Conservation (phyloP, 1,140 invertebrate species). For the Drepana arcuata region DNA sequence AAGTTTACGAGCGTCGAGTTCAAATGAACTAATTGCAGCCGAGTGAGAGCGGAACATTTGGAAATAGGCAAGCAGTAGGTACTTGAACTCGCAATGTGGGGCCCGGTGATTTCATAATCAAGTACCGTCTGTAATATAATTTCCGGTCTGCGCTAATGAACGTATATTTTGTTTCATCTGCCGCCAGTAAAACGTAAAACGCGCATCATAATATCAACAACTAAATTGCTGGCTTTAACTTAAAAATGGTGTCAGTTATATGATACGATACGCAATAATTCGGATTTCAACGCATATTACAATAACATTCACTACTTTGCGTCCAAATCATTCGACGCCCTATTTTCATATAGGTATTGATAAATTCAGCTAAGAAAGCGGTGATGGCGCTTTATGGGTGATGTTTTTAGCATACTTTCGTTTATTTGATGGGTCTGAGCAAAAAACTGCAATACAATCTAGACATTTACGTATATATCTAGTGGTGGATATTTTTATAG, state of each 20-base stretch:
- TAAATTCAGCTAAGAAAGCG: too few species aligned
- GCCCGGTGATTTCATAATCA: conserved; percentile 45
- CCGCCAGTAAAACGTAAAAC: conserved; percentile 32
- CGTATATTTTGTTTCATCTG: conserved; percentile 59
- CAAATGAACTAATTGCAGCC: conserved; percentile 7
- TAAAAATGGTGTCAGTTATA: conserved; percentile 47
- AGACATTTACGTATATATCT: too few species aligned
- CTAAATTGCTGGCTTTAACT: conserved; percentile 20
- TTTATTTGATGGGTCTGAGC: too few species aligned
- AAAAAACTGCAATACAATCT: too few species aligned
- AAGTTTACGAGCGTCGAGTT: neutral
- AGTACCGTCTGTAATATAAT: conserved; percentile 51
- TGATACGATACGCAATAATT: neutral
- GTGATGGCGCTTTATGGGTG: too few species aligned
- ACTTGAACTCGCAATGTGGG: conserved; percentile 16
- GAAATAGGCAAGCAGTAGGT: conserved; percentile 2
- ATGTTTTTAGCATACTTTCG: too few species aligned
- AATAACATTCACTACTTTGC: too few species aligned
- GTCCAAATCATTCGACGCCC: too few species aligned
- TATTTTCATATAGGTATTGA: too few species aligned
- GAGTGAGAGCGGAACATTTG: neutral
- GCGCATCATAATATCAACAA: conserved; percentile 50
- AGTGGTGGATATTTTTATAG: too few species aligned
- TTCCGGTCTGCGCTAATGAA: conserved; percentile 51
- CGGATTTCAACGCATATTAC: conserved; percentile 6